Conservation (phyloP, 2,888 invertebrate species). For the Chydorus sphaericus region DNA sequence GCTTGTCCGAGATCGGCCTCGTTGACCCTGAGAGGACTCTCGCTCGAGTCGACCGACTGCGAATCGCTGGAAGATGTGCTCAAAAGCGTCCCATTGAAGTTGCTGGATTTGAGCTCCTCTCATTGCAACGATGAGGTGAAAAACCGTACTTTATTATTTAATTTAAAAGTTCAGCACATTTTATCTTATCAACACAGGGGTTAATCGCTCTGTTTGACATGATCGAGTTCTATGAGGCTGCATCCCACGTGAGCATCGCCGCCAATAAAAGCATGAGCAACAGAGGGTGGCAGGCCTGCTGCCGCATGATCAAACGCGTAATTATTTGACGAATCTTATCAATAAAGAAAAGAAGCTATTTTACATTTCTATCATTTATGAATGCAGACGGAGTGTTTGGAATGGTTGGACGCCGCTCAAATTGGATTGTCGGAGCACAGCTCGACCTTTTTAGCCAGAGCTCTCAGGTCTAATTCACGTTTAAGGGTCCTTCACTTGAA, state of each 20-base stretch:
- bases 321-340: not conserved
- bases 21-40: conserved; percentile 42
- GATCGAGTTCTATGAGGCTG: conserved; percentile 82
- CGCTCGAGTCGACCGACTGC: conserved; percentile 48
- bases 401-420: conserved; percentile 48
- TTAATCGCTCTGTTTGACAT: conserved; percentile 73
- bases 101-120: conserved; percentile 50
- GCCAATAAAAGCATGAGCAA: conserved; percentile 58
- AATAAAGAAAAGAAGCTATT: no score
- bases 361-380: not conserved
- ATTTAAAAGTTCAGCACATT: conserved; percentile 6
- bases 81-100: conserved; percentile 54
- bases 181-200: conserved; percentile 28
- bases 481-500: conserved; percentile 62
- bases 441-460: conserved; percentile 54
- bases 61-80: conserved; percentile 75
- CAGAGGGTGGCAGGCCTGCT: conserved; percentile 71
- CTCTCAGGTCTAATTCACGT: conserved; percentile 52
- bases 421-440: conserved; percentile 48
- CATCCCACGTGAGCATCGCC: conserved; percentile 55
- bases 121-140: conserved; percentile 54
- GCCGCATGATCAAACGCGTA: conserved; percentile 62
- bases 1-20: conserved; percentile 40
- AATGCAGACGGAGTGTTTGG: conserved; percentile 49
- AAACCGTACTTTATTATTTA: no score